A percentile compares a stretch with the other conserved stretches of the same genome.
phyloP scores from a whole-genome alignment of 2,888 invertebrate species.

The Anoncus sp. region DNA sequence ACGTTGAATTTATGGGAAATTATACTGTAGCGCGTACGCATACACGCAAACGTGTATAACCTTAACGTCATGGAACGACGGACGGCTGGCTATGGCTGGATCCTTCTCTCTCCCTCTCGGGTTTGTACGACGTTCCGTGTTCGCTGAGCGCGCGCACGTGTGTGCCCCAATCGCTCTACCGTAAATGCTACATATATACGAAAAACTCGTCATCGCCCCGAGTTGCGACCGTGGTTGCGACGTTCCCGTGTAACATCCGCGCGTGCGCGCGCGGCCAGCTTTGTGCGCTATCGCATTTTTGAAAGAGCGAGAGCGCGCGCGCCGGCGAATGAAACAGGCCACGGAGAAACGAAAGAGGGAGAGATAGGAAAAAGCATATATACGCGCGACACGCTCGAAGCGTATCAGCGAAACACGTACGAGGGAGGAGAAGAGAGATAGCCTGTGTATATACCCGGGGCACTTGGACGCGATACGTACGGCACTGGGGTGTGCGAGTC shows the following conservation, averaged over 20 bases:
- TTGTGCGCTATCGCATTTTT: slow-evolving; percentile 13
- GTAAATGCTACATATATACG: slow-evolving; percentile 59
- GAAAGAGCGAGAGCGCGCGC: slow-evolving; percentile 30
- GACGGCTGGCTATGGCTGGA: slow-evolving; percentile 12
- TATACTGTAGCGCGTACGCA: slow-evolving; percentile 32
- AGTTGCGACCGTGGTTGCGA: neutral
- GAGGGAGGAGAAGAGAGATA: slow-evolving; percentile 32
- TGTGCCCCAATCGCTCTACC: slow-evolving; percentile 56
- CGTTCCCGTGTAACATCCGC: slow-evolving; percentile 6
- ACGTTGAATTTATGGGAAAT: slow-evolving; percentile 12
- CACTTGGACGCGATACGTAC: slow-evolving; percentile 63
- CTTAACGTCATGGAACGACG: slow-evolving; percentile 17
- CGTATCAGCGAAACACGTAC: slow-evolving; percentile 9
- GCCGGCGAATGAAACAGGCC: slow-evolving; percentile 38
- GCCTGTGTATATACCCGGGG: slow-evolving; percentile 48
- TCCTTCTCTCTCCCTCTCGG: slow-evolving; percentile 30
- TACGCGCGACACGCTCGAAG: neutral
- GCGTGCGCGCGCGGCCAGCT: slow-evolving; percentile 48
- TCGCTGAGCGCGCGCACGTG: slow-evolving; percentile 61
- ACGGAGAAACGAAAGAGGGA: slow-evolving; percentile 40
- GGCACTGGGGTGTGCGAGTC: slow-evolving; percentile 67
- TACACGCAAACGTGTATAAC: slow-evolving; percentile 33
- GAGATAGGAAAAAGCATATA: slow-evolving; percentile 30
- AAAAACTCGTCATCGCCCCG: slow-evolving; percentile 51
- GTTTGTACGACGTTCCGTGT: slow-evolving; percentile 52